Base-by-base conservation (phyloP, 2,888 invertebrate genomes). In the Ptychoptera contaminata region DNA sequence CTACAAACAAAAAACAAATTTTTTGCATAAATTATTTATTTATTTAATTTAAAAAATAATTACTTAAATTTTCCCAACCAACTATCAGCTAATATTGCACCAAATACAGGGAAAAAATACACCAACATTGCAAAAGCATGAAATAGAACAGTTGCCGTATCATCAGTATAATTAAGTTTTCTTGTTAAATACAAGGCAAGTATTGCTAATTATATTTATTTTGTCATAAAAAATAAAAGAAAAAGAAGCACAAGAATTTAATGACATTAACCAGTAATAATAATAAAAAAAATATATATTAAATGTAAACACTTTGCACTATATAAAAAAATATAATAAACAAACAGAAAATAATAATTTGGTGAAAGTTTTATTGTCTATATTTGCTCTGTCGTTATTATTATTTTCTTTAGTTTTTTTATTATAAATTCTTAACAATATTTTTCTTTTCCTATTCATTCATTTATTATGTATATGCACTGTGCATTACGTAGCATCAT, bases 11-110 rank as follows among this genome's bases (percentile, higher is more conserved):
- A 30, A 31, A 43, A 32, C 9, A 30, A 34, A 40, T 36, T 16
- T 32, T 15, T 10, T n/a, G n/a, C n/a, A n/a, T n/a, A n/a, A n/a
- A n/a, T n/a, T n/a, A n/a, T n/a, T n/a, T n/a, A n/a, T 45, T 23
- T 23, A 23, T 23, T 6, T 38, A 12, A 44, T 35, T 34, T 30
- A 8, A 35, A 48, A 35, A 39, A 23, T 40, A 38, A 44, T 14
- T 40, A 37, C 30, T 43, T 42, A 43, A 51, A 50, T 54, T 44
- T 39, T 9, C 92, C 92, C 15, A 90, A 69, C 65, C 74, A 77
- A 43, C 87, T 84, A 64, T 93, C 93, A 0, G 92, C 88, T 29
- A 93, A 65, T 60, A 91, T 82, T 34, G 91, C 91, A 2, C 93
- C 93, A 30, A 92, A 55, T 2, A 93, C 53, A 0, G 93, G 92